phyloP scores from a whole-genome alignment of 2,888 invertebrate species.

The Thymelicus sylvestris region DNA sequence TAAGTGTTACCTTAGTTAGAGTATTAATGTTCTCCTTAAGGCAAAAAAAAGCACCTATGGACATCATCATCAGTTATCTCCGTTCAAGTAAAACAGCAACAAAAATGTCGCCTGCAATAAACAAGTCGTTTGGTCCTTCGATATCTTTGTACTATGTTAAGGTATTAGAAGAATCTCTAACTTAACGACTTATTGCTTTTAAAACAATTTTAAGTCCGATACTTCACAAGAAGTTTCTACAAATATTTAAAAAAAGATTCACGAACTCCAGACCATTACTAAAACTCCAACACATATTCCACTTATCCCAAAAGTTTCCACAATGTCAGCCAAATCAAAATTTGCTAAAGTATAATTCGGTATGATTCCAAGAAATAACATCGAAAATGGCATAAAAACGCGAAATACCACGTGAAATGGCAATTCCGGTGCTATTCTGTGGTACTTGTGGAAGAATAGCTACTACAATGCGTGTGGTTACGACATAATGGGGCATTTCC shows the following conservation, averaged over 20 bases:
- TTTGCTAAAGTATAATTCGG: slow-evolving; percentile 31
- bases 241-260: not conserved
- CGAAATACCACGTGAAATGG: slow-evolving; percentile 56
- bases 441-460: slow-evolving; percentile 75
- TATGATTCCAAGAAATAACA: slow-evolving; percentile 43
- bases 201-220: not conserved
- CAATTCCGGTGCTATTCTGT: slow-evolving; percentile 70
- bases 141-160: too few relatives aligned
- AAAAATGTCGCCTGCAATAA: too few relatives aligned
- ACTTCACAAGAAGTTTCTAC: slow-evolving; percentile 6
- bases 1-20: too few relatives aligned
- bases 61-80: too few relatives aligned
- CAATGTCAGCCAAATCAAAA: slow-evolving; percentile 30
- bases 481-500: slow-evolving; percentile 80
- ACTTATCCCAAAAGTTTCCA: slow-evolving; percentile 33
- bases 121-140: too few relatives aligned
- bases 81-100: too few relatives aligned
- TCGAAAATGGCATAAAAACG: slow-evolving; percentile 56
- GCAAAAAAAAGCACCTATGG: too few relatives aligned
- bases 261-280: slow-evolving; percentile 10
- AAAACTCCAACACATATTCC: slow-evolving; percentile 17
- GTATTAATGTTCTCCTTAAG: too few relatives aligned
- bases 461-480: slow-evolving; percentile 71
- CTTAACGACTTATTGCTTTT: too few relatives aligned
- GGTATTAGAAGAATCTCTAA: too few relatives aligned